Base-by-base conservation (phyloP, 2,797 vertebrate species). In the Enteromius anoplus region DNA sequence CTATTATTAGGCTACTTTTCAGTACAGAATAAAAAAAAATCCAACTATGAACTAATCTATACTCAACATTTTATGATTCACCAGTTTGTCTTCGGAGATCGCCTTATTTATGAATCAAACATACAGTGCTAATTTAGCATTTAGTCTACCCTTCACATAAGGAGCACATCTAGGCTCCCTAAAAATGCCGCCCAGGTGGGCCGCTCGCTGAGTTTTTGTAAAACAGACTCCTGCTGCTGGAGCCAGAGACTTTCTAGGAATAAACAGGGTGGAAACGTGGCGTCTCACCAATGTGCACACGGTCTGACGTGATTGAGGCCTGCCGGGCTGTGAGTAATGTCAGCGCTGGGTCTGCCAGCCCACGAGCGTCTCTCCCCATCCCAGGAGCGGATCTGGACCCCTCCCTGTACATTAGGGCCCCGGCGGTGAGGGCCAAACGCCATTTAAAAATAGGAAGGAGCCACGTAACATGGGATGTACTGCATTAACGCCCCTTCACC, bases 361-460 rank as follows among this genome's bases (percentile, higher is more conserved):
- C 75, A 53, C 32, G 73, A 69, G 82, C 69, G 72, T 58, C 86
- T 66, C 45, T 85, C 84, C 75, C 37, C 69, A 42, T 82, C 87
- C 79, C 76, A 45, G 6, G 82, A 86, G 84, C 34, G 72, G 83
- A 72, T 72, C 72, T 1, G 85, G 85, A 85, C 85, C 87, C 83
- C 82, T 86, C 85, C 87, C 87, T 81, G 73, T 51, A 26, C 60
- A 71, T 66, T 37, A 66, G 80, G 47, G 79, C 23, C 68, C 71
- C 62, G 12, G 79, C 6, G 53, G 62, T 75, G 84, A 84, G 81
- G 68, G 69, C 26, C 19, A 80, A 82, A 68, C 11, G 32, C 15
- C 51, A n/a, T 82, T 83, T 84, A 88, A 83, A 88, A 86, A 85
- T 85, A 86, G 83, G 34, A 70, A n/a, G 7, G 45, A 37, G 66